Evolutionary conservation across 1,140 invertebrate species (phyloP), one percentile per base, ranked within the genome.

Genomic region (Frieseomelitta varia): DNA sequence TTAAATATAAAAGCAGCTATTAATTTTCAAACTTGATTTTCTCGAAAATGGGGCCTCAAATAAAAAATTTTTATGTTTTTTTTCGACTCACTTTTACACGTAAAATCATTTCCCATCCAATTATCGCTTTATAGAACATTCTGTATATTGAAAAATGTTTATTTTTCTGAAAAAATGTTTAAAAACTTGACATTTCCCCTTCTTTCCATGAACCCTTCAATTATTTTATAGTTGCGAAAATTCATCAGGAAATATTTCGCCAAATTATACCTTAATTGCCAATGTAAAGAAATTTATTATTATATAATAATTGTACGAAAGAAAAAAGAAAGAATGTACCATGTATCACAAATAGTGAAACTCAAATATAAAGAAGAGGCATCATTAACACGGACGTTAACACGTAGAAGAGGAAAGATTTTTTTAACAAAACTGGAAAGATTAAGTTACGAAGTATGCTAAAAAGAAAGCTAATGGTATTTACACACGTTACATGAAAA

Each of bases 391-490:
- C 4, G 17, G 30, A 39, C n/a, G n/a, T 73, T 30, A 24, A 73
- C 19, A 55, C 19, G 30, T 12, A 55, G 17, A 27, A n/a, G 17
- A 53, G 21, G 51, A 53, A 73, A 27, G 10, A 73, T 68, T 68
- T 27, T 55, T 65, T 19, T 73, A 73, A 73, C 71, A 53, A 53
- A 27, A 8, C 47, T 73, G 47, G 47, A 53, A 73, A 71, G 39
- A 71, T 71, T 71, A 47, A 47, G 39, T 47, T 47, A 17, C 12
- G 39, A n/a, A 47, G 21, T n/a, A n/a, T 10, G 39, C 47, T 21
- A 24, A 69, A 69, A 72, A 72, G 24, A 15, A 27, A n/a, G n/a
- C 47, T 27, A 15, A 53, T 51, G 71, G 1, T 47, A 24, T 12
- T n/a, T 47, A 47, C 19, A 24, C 19, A 17, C 1, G 53, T 56